Evolutionary conservation across 1,140 invertebrate species (phyloP).

Genomic region (Mya arenaria): DNA sequence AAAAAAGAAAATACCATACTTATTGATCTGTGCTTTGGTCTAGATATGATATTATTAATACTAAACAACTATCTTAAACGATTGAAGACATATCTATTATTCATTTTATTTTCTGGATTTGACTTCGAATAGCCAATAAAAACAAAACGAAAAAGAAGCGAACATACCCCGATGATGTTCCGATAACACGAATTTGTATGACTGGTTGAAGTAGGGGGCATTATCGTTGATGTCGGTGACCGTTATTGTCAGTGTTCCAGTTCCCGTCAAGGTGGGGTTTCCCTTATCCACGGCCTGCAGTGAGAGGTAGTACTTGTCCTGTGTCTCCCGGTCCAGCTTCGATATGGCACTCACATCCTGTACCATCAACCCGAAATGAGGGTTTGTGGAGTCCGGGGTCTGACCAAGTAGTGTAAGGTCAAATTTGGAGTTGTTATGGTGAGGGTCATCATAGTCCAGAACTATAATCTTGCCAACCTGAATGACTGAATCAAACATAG

Average conservation of each 20-base stretch:
- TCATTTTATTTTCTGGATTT: no score
- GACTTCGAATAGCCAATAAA: no score
- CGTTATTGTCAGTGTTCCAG: constrained; percentile 95
- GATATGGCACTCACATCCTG: constrained; percentile 35
- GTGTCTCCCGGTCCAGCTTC: constrained; percentile 31
- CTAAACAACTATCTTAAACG: no score
- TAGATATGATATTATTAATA: no score
- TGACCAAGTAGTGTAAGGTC: not conserved
- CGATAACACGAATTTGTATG: constrained; percentile 20
- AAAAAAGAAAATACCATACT: no score
- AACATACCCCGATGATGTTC: constrained; percentile 6
- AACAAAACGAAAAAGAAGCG: no score
- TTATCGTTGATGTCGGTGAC: constrained; percentile 99
- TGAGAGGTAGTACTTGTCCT: constrained; percentile 24
- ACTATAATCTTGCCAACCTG: constrained; percentile 96
- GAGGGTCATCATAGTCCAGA: constrained; percentile 85
- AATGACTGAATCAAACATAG: no score
- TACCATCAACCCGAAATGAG: constrained; percentile 4
- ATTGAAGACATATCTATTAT: no score
- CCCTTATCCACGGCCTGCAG: constrained; percentile 26
- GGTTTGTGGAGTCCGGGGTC: not conserved
- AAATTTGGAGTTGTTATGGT: constrained; percentile 46
- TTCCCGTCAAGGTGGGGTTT: constrained; percentile 88
- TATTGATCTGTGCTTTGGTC: no score
- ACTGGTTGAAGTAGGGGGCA: constrained; percentile 31